Evolutionary conservation across 2,797 vertebrate species (phyloP).

Genomic region (Nothura maculosa): DNA sequence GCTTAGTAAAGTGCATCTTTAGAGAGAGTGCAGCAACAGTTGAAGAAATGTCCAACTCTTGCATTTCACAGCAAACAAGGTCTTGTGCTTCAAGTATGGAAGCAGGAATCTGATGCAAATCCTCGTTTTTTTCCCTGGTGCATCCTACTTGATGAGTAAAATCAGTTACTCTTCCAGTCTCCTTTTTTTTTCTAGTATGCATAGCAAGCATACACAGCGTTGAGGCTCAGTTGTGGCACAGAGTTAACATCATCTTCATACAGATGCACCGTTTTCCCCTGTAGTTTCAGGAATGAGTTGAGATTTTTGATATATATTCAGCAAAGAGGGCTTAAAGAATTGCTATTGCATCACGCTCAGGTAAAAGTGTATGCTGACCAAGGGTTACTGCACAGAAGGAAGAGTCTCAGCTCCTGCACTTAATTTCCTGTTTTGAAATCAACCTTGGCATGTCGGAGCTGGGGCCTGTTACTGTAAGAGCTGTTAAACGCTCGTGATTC

Average conservation of each 20-base stretch:
- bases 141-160: not conserved
- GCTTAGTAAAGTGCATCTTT: not conserved
- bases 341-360: not conserved
- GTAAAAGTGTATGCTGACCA: not conserved
- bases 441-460: not conserved
- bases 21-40: not conserved
- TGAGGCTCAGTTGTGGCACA: not conserved
- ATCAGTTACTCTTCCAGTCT: not conserved
- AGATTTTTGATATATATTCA: not conserved
- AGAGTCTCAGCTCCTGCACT: not conserved
- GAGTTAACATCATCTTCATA: not conserved
- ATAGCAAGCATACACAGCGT: rapidly evolving
- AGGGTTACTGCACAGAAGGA: not conserved
- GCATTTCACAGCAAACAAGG: not conserved
- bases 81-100: not conserved
- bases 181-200: rapidly evolving
- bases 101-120: not conserved
- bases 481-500: not conserved
- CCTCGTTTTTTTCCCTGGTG: not conserved
- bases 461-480: not conserved
- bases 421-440: not conserved
- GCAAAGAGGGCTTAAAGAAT: not conserved
- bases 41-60: not conserved
- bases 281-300: not conserved
- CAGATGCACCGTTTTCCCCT: not conserved